phyloP scores from a whole-genome alignment of 2,797 vertebrate species.

The Sphenopsis melanotis region DNA sequence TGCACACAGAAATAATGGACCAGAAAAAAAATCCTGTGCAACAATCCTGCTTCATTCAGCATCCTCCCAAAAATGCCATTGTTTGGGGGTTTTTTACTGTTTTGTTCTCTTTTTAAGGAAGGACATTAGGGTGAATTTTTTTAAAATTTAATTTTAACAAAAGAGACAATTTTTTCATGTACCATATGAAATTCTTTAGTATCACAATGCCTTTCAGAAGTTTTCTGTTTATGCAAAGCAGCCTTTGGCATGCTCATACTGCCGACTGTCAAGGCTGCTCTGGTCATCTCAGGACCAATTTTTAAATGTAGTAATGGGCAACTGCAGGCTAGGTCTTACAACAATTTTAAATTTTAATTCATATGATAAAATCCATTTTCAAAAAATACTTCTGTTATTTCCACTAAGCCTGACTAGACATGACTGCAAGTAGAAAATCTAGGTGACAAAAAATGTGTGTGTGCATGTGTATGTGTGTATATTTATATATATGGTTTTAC shows the following conservation, averaged over 20 bases:
- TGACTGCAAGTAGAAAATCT: background rate
- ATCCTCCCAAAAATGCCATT: background rate
- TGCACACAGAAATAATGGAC: background rate
- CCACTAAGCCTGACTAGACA: background rate
- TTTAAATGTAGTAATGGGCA: background rate
- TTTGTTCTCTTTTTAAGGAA: background rate
- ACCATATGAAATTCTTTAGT: background rate
- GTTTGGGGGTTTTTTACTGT: fast-evolving
- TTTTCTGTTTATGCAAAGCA: background rate
- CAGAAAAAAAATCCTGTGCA: background rate
- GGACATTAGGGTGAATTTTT: background rate
- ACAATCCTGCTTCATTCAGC: background rate
- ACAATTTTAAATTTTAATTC: background rate
- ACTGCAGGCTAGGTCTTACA: background rate
- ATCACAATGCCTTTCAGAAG: background rate
- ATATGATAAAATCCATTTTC: background rate
- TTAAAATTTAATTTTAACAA: background rate
- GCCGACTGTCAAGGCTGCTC: background rate
- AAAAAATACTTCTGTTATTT: background rate
- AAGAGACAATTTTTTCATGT: background rate
- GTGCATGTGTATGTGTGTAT: background rate
- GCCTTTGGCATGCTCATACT: background rate
- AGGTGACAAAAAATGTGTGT: background rate
- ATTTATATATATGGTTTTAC: background rate
- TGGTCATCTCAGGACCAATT: background rate